Evolutionary conservation across 2,888 invertebrate genomes (phyloP).

Genomic region (Desoria tigrina): DNA sequence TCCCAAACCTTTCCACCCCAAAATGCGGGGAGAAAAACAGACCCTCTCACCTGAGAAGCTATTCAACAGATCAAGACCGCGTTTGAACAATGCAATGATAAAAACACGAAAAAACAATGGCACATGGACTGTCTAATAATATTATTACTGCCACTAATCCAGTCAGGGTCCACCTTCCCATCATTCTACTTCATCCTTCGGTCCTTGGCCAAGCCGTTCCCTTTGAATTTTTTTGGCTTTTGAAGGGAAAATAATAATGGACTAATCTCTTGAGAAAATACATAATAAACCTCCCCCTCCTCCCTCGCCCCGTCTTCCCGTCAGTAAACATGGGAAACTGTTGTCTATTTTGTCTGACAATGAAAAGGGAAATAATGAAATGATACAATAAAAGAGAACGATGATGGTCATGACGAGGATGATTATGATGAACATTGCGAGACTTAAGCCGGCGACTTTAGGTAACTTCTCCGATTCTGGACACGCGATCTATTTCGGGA

Average conservation of each 20-base stretch:
- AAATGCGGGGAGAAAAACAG: background rate
- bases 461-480: too few relatives aligned
- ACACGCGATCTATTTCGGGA: too few relatives aligned
- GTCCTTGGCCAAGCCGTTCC: too few relatives aligned
- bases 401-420: too few relatives aligned
- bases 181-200: background rate
- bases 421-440: too few relatives aligned
- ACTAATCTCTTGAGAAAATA: constrained; percentile 18
- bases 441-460: too few relatives aligned
- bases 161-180: constrained; percentile 10
- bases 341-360: too few relatives aligned
- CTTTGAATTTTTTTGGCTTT: constrained; percentile 3
- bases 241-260: constrained; percentile 18
- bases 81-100: constrained; percentile 14
- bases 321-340: background rate
- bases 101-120: constrained; percentile 12
- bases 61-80: background rate
- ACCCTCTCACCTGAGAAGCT: constrained; percentile 15
- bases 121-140: background rate
- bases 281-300: background rate
- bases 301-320: background rate
- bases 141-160: too few relatives aligned
- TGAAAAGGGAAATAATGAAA: too few relatives aligned
- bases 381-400: too few relatives aligned
- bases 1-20: too few relatives aligned